A percentile compares a stretch with the other conserved stretches of the same genome.
Evolutionary conservation across 2,113 vertebrate genomes (phyloP).

Genomic region (Emydura subglobosa): DNA sequence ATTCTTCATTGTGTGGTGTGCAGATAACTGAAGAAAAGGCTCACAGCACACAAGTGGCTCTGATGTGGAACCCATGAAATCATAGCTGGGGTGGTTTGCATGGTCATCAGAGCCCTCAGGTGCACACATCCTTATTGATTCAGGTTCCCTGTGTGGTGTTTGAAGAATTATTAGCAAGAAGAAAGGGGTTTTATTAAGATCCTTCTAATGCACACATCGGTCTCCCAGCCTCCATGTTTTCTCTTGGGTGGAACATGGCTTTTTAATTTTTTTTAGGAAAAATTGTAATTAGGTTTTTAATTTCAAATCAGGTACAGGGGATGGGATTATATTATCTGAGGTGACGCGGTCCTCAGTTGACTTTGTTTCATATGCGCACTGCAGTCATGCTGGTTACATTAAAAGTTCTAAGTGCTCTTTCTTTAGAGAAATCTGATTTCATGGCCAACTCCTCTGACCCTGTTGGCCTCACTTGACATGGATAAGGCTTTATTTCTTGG

Average conservation of each 20-base stretch:
- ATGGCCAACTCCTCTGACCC: background rate
- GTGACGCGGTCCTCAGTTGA: fast-evolving
- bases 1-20: background rate
- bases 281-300: background rate
- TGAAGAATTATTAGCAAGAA: background rate
- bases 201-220: background rate
- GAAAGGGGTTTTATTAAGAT: background rate
- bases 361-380: background rate
- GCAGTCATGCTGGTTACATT: background rate
- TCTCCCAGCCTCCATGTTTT: background rate
- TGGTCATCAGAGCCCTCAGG: background rate
- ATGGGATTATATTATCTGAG: background rate
- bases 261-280: background rate
- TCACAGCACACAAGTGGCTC: background rate
- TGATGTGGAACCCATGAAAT: background rate
- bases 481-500: background rate
- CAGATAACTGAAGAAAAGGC: background rate
- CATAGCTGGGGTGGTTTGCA: background rate
- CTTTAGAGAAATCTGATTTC: background rate
- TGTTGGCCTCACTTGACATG: background rate
- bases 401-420: background rate
- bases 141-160: background rate
- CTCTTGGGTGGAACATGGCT: background rate
- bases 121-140: background rate
- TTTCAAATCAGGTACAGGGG: background rate